phyloP scores from a whole-genome alignment of 2,797 vertebrate species.

The Anomalospiza imberbis region DNA sequence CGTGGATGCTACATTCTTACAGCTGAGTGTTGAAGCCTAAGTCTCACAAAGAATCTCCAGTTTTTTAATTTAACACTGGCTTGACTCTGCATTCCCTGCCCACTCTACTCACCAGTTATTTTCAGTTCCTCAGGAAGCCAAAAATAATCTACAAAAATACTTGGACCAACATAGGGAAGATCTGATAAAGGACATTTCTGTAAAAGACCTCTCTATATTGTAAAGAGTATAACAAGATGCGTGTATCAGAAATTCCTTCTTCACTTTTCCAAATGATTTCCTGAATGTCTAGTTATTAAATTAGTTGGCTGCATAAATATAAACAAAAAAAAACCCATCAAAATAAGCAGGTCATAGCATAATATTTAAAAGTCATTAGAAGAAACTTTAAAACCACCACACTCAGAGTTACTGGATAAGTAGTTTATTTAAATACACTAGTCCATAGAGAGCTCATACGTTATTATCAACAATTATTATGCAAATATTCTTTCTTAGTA shows the following conservation, averaged over 20 bases:
- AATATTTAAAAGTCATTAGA: background rate
- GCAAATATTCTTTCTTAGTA: background rate
- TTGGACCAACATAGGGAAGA: background rate
- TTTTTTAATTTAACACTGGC: background rate
- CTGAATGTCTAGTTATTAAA: background rate
- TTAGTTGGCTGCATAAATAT: background rate
- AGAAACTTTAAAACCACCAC: background rate
- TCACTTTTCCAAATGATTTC: background rate
- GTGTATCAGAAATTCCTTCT: background rate
- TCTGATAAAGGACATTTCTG: background rate
- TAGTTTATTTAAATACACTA: background rate
- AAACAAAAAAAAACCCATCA: background rate
- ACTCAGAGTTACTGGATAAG: background rate
- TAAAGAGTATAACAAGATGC: fast-evolving
- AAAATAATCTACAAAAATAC: background rate
- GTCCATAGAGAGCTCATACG: background rate
- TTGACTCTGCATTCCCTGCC: background rate
- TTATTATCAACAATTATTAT: background rate
- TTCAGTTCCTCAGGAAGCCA: background rate
- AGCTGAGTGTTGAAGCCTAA: background rate
- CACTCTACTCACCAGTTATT: background rate
- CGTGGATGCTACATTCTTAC: background rate
- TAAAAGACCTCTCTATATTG: background rate
- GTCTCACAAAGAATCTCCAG: background rate
- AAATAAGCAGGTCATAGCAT: background rate